Conservation (phyloP, 1,140 invertebrate genomes). For the Drosophila jambulina region DNA sequence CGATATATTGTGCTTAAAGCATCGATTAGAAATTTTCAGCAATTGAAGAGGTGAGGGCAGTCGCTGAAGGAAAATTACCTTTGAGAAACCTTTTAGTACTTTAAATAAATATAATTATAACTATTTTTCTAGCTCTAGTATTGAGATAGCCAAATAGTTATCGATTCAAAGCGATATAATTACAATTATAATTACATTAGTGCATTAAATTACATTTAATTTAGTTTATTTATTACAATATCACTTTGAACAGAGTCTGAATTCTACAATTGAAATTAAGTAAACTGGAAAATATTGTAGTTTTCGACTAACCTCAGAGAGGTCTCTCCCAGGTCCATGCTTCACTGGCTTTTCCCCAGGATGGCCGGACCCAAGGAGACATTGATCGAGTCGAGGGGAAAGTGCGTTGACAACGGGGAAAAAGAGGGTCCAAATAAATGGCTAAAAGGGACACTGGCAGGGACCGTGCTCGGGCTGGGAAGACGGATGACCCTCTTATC, state of each 20-base stretch:
- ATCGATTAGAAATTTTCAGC: no score
- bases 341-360: neutral
- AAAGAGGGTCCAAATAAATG: slow-evolving; percentile 16
- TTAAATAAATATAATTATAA: neutral
- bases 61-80: no score
- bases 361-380: neutral
- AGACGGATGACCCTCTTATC: slow-evolving; percentile 54
- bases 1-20: neutral
- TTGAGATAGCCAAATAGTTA: neutral
- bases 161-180: neutral
- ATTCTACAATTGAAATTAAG: neutral
- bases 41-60: no score
- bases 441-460: slow-evolving; percentile 4
- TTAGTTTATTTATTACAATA: no score
- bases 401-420: slow-evolving; percentile 23
- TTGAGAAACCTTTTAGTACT: neutral
- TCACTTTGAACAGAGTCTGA: neutral
- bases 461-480: neutral
- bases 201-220: no score
- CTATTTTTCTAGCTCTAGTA: neutral
- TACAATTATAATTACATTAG: no score
- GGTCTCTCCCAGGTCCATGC: neutral
- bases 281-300: neutral
- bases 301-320: neutral
- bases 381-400: slow-evolving; percentile 9